Base-by-base conservation (phyloP, 2,797 vertebrate genomes). In the Crenichthys baileyi region DNA sequence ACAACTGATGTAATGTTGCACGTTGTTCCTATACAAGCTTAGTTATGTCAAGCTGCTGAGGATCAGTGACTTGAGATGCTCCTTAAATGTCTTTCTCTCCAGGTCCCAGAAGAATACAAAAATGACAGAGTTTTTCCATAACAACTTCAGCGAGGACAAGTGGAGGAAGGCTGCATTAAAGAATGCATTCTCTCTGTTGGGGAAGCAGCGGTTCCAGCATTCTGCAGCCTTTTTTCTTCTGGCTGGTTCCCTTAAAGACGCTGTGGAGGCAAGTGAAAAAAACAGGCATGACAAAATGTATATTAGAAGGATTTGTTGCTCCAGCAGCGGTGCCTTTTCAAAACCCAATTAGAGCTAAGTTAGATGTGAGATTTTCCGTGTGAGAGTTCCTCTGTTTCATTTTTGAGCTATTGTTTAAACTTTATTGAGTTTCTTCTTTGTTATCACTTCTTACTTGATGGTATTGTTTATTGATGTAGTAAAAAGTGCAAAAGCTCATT, bases 81-180 rank as follows among this genome's bases (percentile, higher is more conserved):
- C 22, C 85, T 85, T 89, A 61, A 74, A 84, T 73, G 7, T 72
- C 29, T 60, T 80, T 87, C 73, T 87, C 67, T 71, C 3, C 92
- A 99, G 98, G 95, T 97, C 98, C 75, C 96, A 98, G 85, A 97
- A 96, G 83, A 98, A 99, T 61, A 84, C 79, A 74, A 99, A 96
- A 95, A 99, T 99, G 98, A 99, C 98, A 24, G 95, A 97, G 26
- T 99, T 99, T 94, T 99, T 99, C 94, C 97, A 96, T 85, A 97
- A 99, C 89, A 98, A 98, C 95, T 99, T 99, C 94, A 95, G 91
- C 24, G 98, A 99, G 85, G 98, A 99, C 79, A 94, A 98, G 12
- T 99, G 98, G 98, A 97, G 97, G 89, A 98, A 97, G 93, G 98
- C 98, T 53, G 98, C 98, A 11, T 84, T 99, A 91, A 99, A 99